Evolutionary conservation across 2,113 vertebrate genomes (phyloP), one percentile per base, ranked within the genome.

Genomic region (Garra rufa): DNA sequence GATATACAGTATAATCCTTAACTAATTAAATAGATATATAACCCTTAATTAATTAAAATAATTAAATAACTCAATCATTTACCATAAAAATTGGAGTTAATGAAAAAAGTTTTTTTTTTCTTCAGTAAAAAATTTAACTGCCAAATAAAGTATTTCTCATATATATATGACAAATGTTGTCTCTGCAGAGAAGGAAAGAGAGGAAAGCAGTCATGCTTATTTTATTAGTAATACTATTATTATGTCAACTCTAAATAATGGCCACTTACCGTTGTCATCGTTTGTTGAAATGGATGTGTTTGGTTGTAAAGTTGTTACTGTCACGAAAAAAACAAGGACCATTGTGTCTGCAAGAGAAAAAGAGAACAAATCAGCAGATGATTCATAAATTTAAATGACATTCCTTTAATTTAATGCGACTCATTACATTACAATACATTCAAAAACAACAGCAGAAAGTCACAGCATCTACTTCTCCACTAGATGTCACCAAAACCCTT

Each of bases 261-360:
- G 13, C 5, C 26, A 67, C 78, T 65, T 80, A 80, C 78, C 43
- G 65, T 46, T 78, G 30, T 30, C n/a, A 88, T 92, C 88, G 13
- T 24, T 10, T 80, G 90, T 89, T 21, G 81, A 34, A 87, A 80
- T 93, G 55, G 59, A 77, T 85, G 77, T 87, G 76, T 79, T 19
- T 30, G 86, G 30, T 86, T 85, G 61, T 57, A 85, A 87, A 80
- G 89, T 77, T 83, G 89, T 86, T 88, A 90, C 76, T 30, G 46
- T 28, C 85, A 93, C 70, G 88, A 94, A 91, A 87, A 95, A 87
- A 91, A 95, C 89, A 50, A 88, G 93, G 86, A 94, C 89, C 94
- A 95, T 95, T 92, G 89, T 94, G 91, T 85, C 95, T 95, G 82
- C 19, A 67, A 81, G 38, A 79, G 57, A 83, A 52, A 61, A 30